phyloP scores from a whole-genome alignment of 2,888 invertebrate genomes.

The Nomada hirtipes region DNA sequence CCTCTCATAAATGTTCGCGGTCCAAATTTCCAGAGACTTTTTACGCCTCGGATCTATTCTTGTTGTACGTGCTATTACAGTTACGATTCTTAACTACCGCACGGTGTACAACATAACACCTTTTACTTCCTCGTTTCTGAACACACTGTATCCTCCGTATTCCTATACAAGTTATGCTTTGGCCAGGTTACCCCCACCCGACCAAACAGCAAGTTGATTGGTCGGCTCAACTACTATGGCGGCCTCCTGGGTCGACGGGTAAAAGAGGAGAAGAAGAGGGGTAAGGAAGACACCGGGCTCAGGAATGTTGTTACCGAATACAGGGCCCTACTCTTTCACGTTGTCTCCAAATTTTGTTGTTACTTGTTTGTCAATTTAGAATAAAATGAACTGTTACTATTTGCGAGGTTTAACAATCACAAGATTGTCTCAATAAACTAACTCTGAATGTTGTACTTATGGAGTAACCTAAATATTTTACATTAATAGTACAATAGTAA shows the following conservation, averaged over 20 bases:
- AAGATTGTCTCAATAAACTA: not conserved
- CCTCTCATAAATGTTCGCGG: not conserved
- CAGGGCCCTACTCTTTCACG: slow-evolving; percentile 1
- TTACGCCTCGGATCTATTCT: not conserved
- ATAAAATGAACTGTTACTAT: not conserved
- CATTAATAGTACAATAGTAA: not conserved
- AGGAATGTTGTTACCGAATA: slow-evolving; percentile 17
- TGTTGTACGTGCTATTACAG: not conserved
- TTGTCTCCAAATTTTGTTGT: not conserved
- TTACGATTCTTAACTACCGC: not conserved
- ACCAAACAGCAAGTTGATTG: slow-evolving; percentile 54
- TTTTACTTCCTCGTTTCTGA: slow-evolving; percentile 10
- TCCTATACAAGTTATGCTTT: slow-evolving; percentile 30
- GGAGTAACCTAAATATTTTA: too few relatives aligned
- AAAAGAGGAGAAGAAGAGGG: slow-evolving; percentile 20
- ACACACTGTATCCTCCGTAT: slow-evolving; percentile 31
- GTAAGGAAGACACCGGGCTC: slow-evolving; percentile 40
- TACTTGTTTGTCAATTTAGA: not conserved
- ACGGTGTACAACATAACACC: not conserved
- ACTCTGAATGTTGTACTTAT: not conserved
- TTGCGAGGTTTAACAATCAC: not conserved
- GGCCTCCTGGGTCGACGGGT: slow-evolving; percentile 56
- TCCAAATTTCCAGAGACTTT: not conserved
- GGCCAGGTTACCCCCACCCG: slow-evolving; percentile 58
- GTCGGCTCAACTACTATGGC: slow-evolving; percentile 50